Conservation (phyloP, 2,888 invertebrate genomes). For the Pocota personata region DNA sequence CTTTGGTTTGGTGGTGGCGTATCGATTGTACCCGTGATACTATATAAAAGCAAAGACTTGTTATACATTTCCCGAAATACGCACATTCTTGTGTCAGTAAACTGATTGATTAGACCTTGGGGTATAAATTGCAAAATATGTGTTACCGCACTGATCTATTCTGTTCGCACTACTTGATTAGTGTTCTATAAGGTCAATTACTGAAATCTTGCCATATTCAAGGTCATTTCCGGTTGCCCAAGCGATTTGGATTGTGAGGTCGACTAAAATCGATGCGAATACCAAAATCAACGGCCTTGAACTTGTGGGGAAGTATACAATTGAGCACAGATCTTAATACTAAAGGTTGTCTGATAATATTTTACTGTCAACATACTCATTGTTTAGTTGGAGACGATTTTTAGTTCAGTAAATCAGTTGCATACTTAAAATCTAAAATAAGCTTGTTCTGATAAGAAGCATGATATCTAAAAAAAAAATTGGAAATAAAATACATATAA, state of each 20-base stretch:
- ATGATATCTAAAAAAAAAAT: too few species aligned
- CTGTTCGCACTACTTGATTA: neutral
- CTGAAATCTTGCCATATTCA: neutral
- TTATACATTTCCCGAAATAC: neutral
- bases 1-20: neutral
- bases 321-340: neutral
- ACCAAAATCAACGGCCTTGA: neutral
- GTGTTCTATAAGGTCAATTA: neutral
- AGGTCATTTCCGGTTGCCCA: conserved; percentile 4
- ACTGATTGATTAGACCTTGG: conserved; percentile 1
- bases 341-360: neutral
- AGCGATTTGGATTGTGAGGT: neutral
- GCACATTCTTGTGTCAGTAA: neutral
- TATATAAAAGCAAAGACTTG: too few species aligned
- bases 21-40: neutral
- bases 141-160: neutral
- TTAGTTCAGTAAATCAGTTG: too few species aligned
- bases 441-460: too few species aligned
- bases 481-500: too few species aligned
- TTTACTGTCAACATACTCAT: neutral
- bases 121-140: neutral
- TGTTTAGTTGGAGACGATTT: neutral
- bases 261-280: neutral
- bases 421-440: too few species aligned
- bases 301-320: neutral